A percentile compares a stretch with the other conserved stretches of the same genome.
These are phyloP conservation scores for Aldabrachelys gigantea DNA, from an alignment of 2,113 vertebrate species.

Conservation along the genomic window DNA sequence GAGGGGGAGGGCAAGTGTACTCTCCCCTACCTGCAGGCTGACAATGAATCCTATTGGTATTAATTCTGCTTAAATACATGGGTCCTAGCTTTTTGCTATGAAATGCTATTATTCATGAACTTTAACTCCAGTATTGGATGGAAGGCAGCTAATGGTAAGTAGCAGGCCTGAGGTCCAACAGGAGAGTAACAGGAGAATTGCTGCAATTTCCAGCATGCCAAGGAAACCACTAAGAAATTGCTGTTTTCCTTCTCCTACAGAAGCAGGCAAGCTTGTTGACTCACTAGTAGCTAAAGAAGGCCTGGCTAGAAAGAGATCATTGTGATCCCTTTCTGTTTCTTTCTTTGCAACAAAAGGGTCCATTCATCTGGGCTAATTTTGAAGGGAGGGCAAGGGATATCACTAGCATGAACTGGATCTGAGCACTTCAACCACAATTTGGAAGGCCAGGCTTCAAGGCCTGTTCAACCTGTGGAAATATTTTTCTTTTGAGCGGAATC, in stretches of 20 bases:
- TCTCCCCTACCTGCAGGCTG: neutral
- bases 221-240: conserved; percentile 80
- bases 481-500: neutral
- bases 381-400: conserved; percentile 70
- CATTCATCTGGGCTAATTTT: conserved; percentile 73
- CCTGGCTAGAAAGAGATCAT: conserved; percentile 76
- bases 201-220: conserved; percentile 55
- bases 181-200: conserved; percentile 10
- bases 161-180: neutral
- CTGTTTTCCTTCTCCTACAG: conserved; percentile 76
- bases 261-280: conserved; percentile 40
- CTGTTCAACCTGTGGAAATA: neutral
- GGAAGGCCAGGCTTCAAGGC: conserved; percentile 62
- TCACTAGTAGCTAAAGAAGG: conserved; percentile 44
- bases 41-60: accelerated
- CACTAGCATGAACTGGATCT: conserved; percentile 56
- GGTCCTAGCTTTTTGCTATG: neutral
- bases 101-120: neutral
- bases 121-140: accelerated
- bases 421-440: conserved; percentile 59
- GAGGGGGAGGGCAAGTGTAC: neutral
- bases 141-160: neutral
- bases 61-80: neutral
- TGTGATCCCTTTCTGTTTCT: conserved; percentile 72
- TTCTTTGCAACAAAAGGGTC: conserved; percentile 73